Base-by-base conservation (phyloP, 2,888 invertebrate genomes). In the Noctua janthe region DNA sequence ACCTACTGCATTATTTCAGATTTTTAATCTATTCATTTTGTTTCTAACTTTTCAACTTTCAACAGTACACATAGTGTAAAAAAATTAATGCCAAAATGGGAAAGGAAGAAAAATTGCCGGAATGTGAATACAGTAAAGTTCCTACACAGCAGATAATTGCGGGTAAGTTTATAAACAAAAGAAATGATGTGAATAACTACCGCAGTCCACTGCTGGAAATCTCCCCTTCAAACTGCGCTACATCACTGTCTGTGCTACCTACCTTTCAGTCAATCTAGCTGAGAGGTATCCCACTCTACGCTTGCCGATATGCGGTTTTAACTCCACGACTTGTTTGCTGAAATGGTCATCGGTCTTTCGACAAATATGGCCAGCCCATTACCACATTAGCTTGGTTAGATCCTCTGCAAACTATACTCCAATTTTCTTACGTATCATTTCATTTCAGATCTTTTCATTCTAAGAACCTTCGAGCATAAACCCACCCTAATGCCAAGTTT, bases 41-140 rank as follows among this genome's bases (percentile, higher is more conserved):
- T 15, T 43, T 49, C 23, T 62, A 39, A 72, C 74, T 71, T 49
- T 49, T 13, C 54, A 47, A 70, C 74, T 70, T 69, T 59, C 43
- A 71, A 74, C 20, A 51, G n/a, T 54, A 47, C 3, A 66, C 76
- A 69, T n/a, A 43, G 72, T 74, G 43, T 39, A 35, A 56, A 5
- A 56, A 13, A 51, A 47, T 47, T 49, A 10, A 35, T 79, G 49
- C 5, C 29, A 73, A 56, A 67, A 87, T 87, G 87, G 73, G 49
- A 10, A 78, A 74, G 39, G 78, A 71, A 1, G 79, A 78, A 76
- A 77, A 76, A 66, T 1, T 71, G 13, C 8, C 66, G 1, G 78
- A 86, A 51, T 80, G 73, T 73, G 76, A 81, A 56, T 87, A 87
- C 49, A 78, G 71, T n/a, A 82, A 88, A 78, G 87, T 87, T 70